These are phyloP conservation scores for Amitus sp. DNA, from an alignment of 2,888 invertebrate genomes.

Conservation along the genomic window DNA sequence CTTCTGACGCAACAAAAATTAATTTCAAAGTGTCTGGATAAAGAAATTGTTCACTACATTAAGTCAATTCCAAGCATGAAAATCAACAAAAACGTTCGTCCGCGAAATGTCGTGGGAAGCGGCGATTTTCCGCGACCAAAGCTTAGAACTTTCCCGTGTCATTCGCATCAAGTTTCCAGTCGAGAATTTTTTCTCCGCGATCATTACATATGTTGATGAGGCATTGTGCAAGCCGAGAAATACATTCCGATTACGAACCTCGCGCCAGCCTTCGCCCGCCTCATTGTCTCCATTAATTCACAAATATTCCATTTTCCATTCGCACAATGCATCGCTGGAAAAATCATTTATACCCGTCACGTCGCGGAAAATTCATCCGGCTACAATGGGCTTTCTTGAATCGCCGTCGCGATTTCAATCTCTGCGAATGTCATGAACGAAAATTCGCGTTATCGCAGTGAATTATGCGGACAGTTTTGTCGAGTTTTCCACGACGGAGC, in stretches of 20 bases:
- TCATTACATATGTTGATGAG: slow-evolving; percentile 36
- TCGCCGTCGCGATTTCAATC: slow-evolving; percentile 14
- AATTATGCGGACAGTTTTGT: background rate
- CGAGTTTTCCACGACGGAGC: background rate
- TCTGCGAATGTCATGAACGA: background rate
- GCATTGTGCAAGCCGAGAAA: slow-evolving; percentile 34
- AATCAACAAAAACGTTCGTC: background rate
- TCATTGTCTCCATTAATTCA: background rate
- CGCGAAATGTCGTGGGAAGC: background rate
- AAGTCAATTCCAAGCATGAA: too few relatives aligned
- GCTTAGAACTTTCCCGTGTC: background rate
- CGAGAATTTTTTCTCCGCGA: slow-evolving; percentile 12
- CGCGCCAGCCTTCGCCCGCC: slow-evolving; percentile 2
- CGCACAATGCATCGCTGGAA: background rate
- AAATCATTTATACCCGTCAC: background rate
- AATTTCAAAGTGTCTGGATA: too few relatives aligned
- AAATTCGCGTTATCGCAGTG: background rate
- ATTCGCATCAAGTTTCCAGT: background rate
- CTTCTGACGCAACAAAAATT: too few relatives aligned
- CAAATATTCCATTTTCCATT: slow-evolving; percentile 5
- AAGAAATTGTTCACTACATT: too few relatives aligned
- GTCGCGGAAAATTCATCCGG: too few relatives aligned
- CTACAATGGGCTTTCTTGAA: slow-evolving; percentile 6
- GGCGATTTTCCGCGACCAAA: background rate
- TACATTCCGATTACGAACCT: slow-evolving; percentile 22